phyloP scores from a whole-genome alignment of 2,888 invertebrate species.

The Agrotis clavis region DNA sequence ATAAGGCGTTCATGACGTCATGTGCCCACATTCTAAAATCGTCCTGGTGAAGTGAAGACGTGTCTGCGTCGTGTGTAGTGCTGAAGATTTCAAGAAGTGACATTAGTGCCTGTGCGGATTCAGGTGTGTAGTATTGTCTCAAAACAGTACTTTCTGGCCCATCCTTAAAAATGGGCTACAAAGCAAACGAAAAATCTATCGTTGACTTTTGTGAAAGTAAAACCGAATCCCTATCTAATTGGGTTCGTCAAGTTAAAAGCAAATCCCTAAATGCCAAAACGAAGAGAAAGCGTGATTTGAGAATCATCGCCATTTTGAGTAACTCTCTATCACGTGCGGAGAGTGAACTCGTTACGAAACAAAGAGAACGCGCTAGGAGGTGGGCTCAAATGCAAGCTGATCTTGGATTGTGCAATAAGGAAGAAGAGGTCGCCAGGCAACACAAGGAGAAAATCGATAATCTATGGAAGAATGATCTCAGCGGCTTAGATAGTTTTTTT shows the following conservation, averaged over 20 bases:
- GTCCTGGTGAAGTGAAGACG: slow-evolving; percentile 79
- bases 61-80: slow-evolving; percentile 81
- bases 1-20: slow-evolving; percentile 83
- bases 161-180: slow-evolving; percentile 84
- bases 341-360: slow-evolving; percentile 91
- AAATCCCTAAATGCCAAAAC: slow-evolving; percentile 91
- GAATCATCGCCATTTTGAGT: slow-evolving; percentile 92
- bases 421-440: slow-evolving; percentile 86
- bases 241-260: slow-evolving; percentile 92
- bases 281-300: slow-evolving; percentile 91
- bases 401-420: slow-evolving; percentile 85
- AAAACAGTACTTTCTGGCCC: slow-evolving; percentile 81
- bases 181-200: slow-evolving; percentile 85
- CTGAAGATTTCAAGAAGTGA: slow-evolving; percentile 77
- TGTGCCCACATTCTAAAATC: slow-evolving; percentile 75
- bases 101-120: slow-evolving; percentile 86
- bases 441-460: slow-evolving; percentile 87
- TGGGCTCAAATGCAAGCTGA: slow-evolving; percentile 91
- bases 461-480: slow-evolving; percentile 92
- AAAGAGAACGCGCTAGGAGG: slow-evolving; percentile 91
- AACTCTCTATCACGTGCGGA: slow-evolving; percentile 92
- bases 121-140: slow-evolving; percentile 88
- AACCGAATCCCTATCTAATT: slow-evolving; percentile 91
- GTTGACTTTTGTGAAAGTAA: slow-evolving; percentile 90
- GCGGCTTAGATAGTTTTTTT: slow-evolving; percentile 93